Percentiles rank a stretch among this genome's conserved stretches.
Evolutionary conservation across 2,797 vertebrate genomes (phyloP).

Genomic region (Peromyscus melanophrys): DNA sequence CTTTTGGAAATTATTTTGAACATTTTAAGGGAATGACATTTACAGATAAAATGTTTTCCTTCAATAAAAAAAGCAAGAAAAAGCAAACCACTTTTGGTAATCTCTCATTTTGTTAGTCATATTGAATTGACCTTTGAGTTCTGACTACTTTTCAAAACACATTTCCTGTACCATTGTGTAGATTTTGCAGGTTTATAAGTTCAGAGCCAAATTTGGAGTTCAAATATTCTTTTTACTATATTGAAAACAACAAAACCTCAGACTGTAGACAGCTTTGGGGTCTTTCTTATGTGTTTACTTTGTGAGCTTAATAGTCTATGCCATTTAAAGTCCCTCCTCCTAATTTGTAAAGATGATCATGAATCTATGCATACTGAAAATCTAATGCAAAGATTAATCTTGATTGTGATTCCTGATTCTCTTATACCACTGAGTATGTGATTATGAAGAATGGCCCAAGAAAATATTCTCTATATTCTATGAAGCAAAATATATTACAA

Average conservation of each 20-base stretch:
- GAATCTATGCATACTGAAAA: conserved; percentile 59
- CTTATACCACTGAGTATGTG: neutral
- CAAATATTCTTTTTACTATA: conserved; percentile 51
- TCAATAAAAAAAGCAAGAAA: conserved; percentile 27
- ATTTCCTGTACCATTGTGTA: conserved; percentile 65
- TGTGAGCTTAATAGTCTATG: conserved; percentile 62
- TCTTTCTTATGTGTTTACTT: conserved; percentile 20
- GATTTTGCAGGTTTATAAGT: conserved; percentile 63
- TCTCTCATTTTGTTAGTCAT: conserved; percentile 74
- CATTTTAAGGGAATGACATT: conserved; percentile 74
- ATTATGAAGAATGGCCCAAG: conserved; percentile 52
- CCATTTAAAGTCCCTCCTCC: conserved; percentile 32
- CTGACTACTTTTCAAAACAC: conserved; percentile 67
- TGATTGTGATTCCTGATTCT: conserved; percentile 70
- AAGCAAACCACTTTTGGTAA: conserved; percentile 58
- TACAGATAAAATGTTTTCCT: conserved; percentile 70
- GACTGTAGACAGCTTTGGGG: conserved; percentile 29
- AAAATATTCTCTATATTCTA: conserved; percentile 64
- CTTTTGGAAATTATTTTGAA: conserved; percentile 74
- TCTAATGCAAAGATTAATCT: conserved; percentile 68
- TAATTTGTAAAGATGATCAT: conserved; percentile 65
- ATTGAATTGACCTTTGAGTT: conserved; percentile 75
- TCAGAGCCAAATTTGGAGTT: conserved; percentile 64
- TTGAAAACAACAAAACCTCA: conserved; percentile 47
- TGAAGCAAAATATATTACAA: conserved; percentile 31